Conservation (phyloP, 2,888 invertebrate genomes). For the Drosophila longiperda region DNA sequence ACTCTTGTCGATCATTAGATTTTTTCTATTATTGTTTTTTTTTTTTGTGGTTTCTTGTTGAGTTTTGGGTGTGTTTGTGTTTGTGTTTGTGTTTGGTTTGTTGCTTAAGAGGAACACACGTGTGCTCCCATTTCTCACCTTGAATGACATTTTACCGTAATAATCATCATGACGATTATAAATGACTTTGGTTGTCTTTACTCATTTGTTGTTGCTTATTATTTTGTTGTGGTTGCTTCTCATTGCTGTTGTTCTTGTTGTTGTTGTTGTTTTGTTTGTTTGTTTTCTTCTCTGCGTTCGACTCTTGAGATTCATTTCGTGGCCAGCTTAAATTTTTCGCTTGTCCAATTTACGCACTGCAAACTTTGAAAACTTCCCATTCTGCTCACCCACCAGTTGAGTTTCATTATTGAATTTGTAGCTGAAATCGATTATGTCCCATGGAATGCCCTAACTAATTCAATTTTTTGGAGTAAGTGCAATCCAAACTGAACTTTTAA, state of each 20-base stretch:
- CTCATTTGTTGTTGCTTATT: constrained; percentile 32
- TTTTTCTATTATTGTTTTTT: constrained; percentile 4
- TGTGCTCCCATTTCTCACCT: constrained; percentile 80
- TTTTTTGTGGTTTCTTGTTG: constrained; percentile 21
- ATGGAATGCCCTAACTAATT: background rate
- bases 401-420: background rate
- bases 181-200: constrained; percentile 49
- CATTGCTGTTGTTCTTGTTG: constrained; percentile 20
- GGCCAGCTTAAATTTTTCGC: constrained; percentile 54
- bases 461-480: too few species aligned
- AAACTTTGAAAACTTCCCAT: constrained; percentile 23
- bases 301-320: constrained; percentile 66
- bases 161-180: constrained; percentile 66
- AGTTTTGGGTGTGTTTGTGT: constrained; percentile 8
- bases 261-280: constrained; percentile 19
- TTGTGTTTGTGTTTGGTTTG: constrained; percentile 12
- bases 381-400: constrained; percentile 19
- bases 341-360: constrained; percentile 48
- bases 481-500: too few species aligned
- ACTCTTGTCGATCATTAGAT: constrained; percentile 27
- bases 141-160: constrained; percentile 69
- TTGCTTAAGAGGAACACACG: constrained; percentile 45
- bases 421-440: too few species aligned
- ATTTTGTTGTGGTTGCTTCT: constrained; percentile 34
- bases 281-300: constrained; percentile 23